These are phyloP conservation scores for Drosophila recens DNA, from an alignment of 2,888 invertebrate genomes.

Conservation along the genomic window DNA sequence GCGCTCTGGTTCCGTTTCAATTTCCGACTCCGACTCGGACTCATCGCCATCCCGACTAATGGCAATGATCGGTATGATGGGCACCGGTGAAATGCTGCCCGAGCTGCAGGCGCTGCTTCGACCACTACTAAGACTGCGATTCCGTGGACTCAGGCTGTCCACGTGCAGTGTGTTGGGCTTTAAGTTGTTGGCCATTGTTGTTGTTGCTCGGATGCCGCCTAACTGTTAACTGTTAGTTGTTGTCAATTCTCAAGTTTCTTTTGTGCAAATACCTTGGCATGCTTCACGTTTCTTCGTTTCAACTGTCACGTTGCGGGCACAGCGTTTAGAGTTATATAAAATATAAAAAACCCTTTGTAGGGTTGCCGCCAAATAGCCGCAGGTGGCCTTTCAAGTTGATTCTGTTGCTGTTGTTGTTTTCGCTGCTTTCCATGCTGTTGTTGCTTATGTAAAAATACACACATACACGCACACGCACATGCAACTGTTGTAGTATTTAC, in stretches of 20 bases:
- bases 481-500: constrained; percentile 7
- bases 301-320: constrained; percentile 53
- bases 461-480: constrained; percentile 10
- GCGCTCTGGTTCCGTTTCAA: constrained; percentile 91
- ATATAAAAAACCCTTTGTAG: constrained; percentile 50
- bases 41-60: constrained; percentile 86
- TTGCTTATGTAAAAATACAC: constrained; percentile 65
- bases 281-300: constrained; percentile 18
- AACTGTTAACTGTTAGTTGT: constrained; percentile 18
- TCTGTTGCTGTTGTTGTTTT: constrained; percentile 32
- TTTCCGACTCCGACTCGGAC: constrained; percentile 91
- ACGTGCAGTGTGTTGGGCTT: constrained; percentile 72
- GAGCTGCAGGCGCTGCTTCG: constrained; percentile 80
- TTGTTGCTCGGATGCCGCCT: constrained; percentile 19
- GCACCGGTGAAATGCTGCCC: constrained; percentile 80
- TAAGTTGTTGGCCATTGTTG: constrained; percentile 68
- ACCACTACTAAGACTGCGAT: constrained; percentile 57
- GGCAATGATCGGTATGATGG: constrained; percentile 79
- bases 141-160: constrained; percentile 50
- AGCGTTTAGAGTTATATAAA: constrained; percentile 53
- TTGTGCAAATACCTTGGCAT: constrained; percentile 26
- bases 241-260: not conserved
- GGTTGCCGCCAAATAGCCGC: constrained; percentile 67
- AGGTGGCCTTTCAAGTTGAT: constrained; percentile 60
- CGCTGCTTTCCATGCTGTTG: constrained; percentile 32